Base-by-base conservation (phyloP, 37 sponge, comb jelly and placozoan species). In the Corticium candelabrum region DNA sequence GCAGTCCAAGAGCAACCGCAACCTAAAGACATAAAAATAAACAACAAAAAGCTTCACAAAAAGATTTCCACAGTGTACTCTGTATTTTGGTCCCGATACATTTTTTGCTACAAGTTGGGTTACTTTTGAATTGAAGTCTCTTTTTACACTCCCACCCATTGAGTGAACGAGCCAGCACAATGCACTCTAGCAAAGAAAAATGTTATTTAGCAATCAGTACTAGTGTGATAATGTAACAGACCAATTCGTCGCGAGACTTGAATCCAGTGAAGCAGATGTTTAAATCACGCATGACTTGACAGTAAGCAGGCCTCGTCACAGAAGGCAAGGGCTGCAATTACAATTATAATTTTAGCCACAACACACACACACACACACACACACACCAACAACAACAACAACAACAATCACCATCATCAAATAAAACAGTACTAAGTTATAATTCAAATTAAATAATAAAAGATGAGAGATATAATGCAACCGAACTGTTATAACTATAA, bases 21-120 rank as follows among this genome's bases (percentile, higher is more conserved):
- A 82, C 81, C 93, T 92, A 56, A 4, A 72, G 30, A 68, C 37
- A 57, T 2, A 31, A 21, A 67, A 34, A 78, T 68, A 1, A 68
- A 43, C 21, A 75, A 41, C 32, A 50, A 68, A 15, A 78, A 27
- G 34, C 3, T 21, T 34, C 7, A 69, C 1, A 21, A 2, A 77
- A 32, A 77, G 15, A 3, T 77, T 29, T 3, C 4, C 32, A 3
- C 21, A 35, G 39, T 5, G 4, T 84, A 87, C 87, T 78, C 85
- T 79, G 84, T 94, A 94, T 76, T 94, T 94, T 67, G 89, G 80
- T 0, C 96, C 96, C 41, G 34, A 69, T 39, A 94, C 96, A 15
- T 86, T 62, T 76, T 94, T 80, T 34, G 96, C 92, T 35, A 94
- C 90, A 29, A 94, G 74, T 67, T 94, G 96, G 30, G 96, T 94